Base-by-base conservation (phyloP, 1,140 invertebrate species). In the Papilio machaon region DNA sequence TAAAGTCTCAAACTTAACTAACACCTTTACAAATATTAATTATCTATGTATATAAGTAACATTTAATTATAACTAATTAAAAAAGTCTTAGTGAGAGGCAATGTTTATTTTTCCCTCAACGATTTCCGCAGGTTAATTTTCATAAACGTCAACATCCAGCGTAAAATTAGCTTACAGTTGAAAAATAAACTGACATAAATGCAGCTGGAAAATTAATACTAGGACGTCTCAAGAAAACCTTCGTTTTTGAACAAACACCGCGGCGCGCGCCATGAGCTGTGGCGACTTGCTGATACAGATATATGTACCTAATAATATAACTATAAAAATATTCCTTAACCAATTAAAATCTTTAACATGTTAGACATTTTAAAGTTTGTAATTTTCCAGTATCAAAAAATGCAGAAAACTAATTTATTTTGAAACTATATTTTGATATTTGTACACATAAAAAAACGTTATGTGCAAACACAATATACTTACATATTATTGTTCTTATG, bases 161-260 rank as follows among this genome's bases (percentile, higher is more conserved):
- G 52, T 60, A 83, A 91, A 92, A 93, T 92, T 92, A 85, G 85
- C 88, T 83, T 82, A 86, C 89, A 90, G 90, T 93, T 88, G 86
- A 92, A 90, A 93, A 92, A 92, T 92, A 91, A 92, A 92, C 90
- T 92, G 89, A 91, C 89, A 90, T 89, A 90, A 92, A 93, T 89
- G 88, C 89, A 89, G 86, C 86, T 87, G 91, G 90, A 90, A 92
- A 91, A 91, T 92, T 91, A 91, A 89, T 86, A 85, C 85, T 81
- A 87, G 84, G 86, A 86, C 91, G 85, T 90, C 90, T 92, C 85
- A 88, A 88, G 88, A 85, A 88, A 92, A 90, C 88, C 89, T 90
- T 90, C 87, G 88, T 90, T 92, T 91, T 90, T 83, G 79, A 84
- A 87, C 83, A 83, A 85, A 43, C 38, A 54, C 46, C 83, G 13